Percentiles rank a stretch among this genome's conserved stretches.
phyloP scores from a whole-genome alignment of 2,113 vertebrate genomes.

The Chloropsis cyanopogon region DNA sequence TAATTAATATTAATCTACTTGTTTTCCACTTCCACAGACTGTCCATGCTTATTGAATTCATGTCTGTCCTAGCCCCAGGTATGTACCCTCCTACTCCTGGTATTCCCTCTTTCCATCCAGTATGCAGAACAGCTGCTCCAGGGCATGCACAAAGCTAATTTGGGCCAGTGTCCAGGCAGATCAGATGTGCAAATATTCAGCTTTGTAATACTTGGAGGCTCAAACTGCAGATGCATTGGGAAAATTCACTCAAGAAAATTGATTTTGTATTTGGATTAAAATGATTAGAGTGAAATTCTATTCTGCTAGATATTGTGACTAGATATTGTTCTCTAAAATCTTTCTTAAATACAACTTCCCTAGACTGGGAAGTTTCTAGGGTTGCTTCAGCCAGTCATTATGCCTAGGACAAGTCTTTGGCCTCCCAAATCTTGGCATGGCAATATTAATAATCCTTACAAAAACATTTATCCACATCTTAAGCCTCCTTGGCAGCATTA shows the following conservation, averaged over 20 bases:
- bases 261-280: neutral
- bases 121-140: neutral
- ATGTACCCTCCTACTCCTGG: neutral
- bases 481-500: slow-evolving; percentile 17
- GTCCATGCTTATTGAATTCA: neutral
- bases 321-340: neutral
- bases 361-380: neutral
- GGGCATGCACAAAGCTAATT: neutral
- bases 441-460: slow-evolving; percentile 9
- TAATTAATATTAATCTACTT: neutral
- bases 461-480: slow-evolving; percentile 51
- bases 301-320: neutral
- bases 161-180: neutral
- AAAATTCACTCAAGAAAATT: neutral
- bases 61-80: neutral
- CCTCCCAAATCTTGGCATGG: neutral
- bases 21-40: neutral
- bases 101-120: neutral
- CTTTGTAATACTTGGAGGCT: neutral
- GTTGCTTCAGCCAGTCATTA: neutral
- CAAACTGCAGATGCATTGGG: neutral
- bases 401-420: neutral
- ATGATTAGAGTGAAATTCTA: neutral
- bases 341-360: neutral
- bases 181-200: neutral